A percentile compares a stretch with the other conserved stretches of the same genome.
Evolutionary conservation across 2,113 vertebrate species (phyloP).

Genomic region (zebrafish (Danio rerio)): GRCz12tu NC_133188.1:3558501-3559000

Average conservation of each 20-base stretch:
- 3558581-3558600: conserved; percentile 60
- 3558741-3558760: too few relatives aligned
- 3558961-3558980: too few relatives aligned
- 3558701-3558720: neutral
- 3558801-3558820: too few relatives aligned
- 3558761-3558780: neutral
- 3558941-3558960: too few relatives aligned
- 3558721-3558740: neutral
- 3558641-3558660: conserved; percentile 20
- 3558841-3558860: too few relatives aligned
- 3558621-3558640: conserved; percentile 48
- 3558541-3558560: conserved; percentile 49
- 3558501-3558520: conserved; percentile 19
- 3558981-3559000: too few relatives aligned
- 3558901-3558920: too few relatives aligned
- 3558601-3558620: conserved; percentile 48
- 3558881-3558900: too few relatives aligned
- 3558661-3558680: conserved; percentile 38
- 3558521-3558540: conserved; percentile 33
- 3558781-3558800: too few relatives aligned
- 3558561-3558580: conserved; percentile 50
- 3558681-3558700: conserved; percentile 36
- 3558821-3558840: too few relatives aligned
- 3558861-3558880: too few relatives aligned
- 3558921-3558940: too few relatives aligned